A percentile compares a stretch with the other conserved stretches of the same genome.
These are phyloP conservation scores for Rhynchotus rufescens DNA, from an alignment of 2,797 vertebrate species.

Conservation along the genomic window DNA sequence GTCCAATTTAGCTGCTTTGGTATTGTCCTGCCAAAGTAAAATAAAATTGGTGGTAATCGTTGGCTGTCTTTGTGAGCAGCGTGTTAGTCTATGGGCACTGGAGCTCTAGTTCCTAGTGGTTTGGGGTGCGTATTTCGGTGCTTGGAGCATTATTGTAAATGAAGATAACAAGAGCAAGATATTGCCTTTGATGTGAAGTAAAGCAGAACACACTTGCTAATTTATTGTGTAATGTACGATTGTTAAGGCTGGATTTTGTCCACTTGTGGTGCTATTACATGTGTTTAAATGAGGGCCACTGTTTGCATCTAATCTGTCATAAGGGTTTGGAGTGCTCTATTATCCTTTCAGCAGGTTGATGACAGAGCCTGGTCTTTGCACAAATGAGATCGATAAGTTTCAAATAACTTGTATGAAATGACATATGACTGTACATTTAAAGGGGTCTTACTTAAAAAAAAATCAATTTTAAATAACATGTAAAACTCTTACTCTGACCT, in stretches of 20 bases:
- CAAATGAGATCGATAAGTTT: conserved; percentile 84
- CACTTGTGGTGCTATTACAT: conserved; percentile 75
- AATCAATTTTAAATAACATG: conserved; percentile 81
- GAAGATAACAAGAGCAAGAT: conserved; percentile 58
- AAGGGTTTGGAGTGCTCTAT: conserved; percentile 80
- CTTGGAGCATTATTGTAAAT: conserved; percentile 69
- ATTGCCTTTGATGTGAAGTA: conserved; percentile 72
- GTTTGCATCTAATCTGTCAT: conserved; percentile 81
- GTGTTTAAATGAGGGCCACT: conserved; percentile 75
- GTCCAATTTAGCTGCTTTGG: conserved; percentile 68
- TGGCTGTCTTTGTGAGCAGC: conserved; percentile 64
- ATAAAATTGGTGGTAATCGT: conserved; percentile 74
- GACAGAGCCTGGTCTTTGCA: conserved; percentile 71
- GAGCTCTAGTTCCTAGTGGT: conserved; percentile 47
- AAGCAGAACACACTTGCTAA: conserved; percentile 75
- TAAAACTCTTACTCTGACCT: conserved; percentile 72
- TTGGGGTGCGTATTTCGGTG: conserved; percentile 30
- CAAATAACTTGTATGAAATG: conserved; percentile 79
- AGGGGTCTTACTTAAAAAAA: conserved; percentile 64
- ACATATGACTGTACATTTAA: conserved; percentile 73
- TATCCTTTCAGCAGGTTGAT: conserved; percentile 82
- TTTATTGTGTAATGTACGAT: conserved; percentile 75
- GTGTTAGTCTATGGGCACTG: conserved; percentile 53
- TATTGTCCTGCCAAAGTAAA: conserved; percentile 74
- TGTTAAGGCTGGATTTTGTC: conserved; percentile 72